These are phyloP conservation scores for Drosophila sulfurigaster DNA, from an alignment of 1,140 invertebrate genomes.

Conservation along the genomic window DNA sequence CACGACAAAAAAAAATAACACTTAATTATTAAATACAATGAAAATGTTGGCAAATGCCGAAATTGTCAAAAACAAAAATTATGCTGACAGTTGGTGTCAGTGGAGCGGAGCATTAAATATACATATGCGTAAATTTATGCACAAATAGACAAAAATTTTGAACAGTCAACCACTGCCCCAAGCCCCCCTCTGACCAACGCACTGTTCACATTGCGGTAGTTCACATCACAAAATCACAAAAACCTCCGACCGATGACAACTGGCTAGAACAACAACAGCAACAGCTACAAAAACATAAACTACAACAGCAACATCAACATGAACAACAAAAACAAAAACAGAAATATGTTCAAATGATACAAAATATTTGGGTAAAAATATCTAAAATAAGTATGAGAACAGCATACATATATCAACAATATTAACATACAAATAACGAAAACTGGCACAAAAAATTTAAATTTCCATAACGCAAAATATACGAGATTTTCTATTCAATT, in stretches of 20 bases:
- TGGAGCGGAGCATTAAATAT: conserved; percentile 79
- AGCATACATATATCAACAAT: conserved; percentile 9
- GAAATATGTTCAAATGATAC: conserved; percentile 26
- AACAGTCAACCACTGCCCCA: conserved; percentile 29
- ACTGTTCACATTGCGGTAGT: conserved; percentile 47
- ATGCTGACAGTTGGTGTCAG: conserved; percentile 80
- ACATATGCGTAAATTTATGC: conserved; percentile 80
- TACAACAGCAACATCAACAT: conserved; percentile 1
- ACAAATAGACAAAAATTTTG: conserved; percentile 59
- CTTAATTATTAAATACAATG: conserved; percentile 36
- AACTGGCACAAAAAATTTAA: conserved; percentile 7
- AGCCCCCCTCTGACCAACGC: background rate
- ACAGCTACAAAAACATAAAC: conserved; percentile 4
- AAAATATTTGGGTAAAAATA: conserved; percentile 21
- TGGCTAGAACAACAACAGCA: conserved; percentile 49
- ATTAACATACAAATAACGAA: conserved; percentile 18
- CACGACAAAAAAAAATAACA: conserved; percentile 28
- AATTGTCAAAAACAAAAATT: conserved; percentile 66
- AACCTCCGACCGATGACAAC: conserved; percentile 35
- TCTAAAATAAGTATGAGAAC: background rate
- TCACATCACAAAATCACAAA: conserved; percentile 79
- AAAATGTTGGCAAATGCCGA: conserved; percentile 38
- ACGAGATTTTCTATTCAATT: conserved; percentile 6
- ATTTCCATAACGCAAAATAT: conserved; percentile 22
- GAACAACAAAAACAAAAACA: conserved; percentile 3